Percentiles rank a stretch among this genome's conserved stretches.
These are phyloP conservation scores for Callipepla californica DNA, from an alignment of 2,113 vertebrate genomes.

Conservation along the genomic window DNA sequence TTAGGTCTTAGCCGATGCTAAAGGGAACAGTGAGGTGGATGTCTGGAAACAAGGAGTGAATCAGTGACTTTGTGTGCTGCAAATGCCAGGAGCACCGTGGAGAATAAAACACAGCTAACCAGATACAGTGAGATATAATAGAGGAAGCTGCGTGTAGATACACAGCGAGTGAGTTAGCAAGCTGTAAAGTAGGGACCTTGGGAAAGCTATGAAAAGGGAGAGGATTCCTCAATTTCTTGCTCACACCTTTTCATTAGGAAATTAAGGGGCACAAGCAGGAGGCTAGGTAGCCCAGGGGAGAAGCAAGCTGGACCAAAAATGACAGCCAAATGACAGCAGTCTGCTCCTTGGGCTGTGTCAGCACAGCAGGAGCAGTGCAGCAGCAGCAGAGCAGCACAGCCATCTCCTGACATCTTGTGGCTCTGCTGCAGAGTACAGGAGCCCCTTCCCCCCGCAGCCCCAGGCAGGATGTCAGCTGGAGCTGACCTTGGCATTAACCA, in stretches of 20 bases:
- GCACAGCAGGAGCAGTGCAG: background rate
- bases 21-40: background rate
- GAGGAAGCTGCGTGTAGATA: background rate
- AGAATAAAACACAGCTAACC: slow-evolving; percentile 14
- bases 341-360: background rate
- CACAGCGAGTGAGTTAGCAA: background rate
- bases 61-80: background rate
- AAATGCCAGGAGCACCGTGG: background rate
- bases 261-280: fast-evolving
- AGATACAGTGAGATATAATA: background rate
- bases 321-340: background rate
- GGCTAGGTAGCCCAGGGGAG: background rate
- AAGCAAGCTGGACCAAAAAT: background rate
- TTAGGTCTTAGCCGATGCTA: background rate
- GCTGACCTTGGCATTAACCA: slow-evolving; percentile 45
- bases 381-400: background rate
- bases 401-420: slow-evolving; percentile 73
- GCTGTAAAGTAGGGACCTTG: background rate
- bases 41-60: background rate
- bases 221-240: background rate
- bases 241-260: background rate
- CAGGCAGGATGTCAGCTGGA: slow-evolving; percentile 10
- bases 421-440: slow-evolving; percentile 19
- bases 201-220: background rate
- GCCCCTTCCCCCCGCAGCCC: slow-evolving; percentile 41